Conservation (phyloP, 2,888 invertebrate species). For the Cheilosia soror region DNA sequence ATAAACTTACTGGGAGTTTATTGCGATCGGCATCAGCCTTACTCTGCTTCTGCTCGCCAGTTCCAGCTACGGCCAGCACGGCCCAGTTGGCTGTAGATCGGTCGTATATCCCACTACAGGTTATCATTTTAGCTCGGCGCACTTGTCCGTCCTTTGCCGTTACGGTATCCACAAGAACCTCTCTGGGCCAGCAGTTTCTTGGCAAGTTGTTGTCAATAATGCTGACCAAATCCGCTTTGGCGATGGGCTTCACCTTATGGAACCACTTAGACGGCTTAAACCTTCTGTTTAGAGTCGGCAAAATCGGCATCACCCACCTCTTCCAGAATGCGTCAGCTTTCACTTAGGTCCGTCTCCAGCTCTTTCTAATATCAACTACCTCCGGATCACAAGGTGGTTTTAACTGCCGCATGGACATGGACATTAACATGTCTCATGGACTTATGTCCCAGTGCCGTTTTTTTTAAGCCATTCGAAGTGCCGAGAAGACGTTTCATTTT, state of each 20-base stretch:
- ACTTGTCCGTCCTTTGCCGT: conserved; percentile 14
- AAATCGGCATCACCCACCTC: too few relatives aligned
- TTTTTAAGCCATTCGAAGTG: conserved; percentile 44
- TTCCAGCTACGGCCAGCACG: not conserved
- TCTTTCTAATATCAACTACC: not conserved
- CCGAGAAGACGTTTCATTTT: too few relatives aligned
- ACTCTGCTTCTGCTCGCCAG: conserved; percentile 2
- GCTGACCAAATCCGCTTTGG: conserved; percentile 57
- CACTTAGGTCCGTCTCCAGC: conserved; percentile 20
- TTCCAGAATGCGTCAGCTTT: conserved; percentile 36
- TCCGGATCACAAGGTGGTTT: conserved; percentile 7
- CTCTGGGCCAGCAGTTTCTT: conserved; percentile 12
- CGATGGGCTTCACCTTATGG: conserved; percentile 23
- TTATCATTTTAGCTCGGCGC: conserved; percentile 1
- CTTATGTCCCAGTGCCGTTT: too few relatives aligned
- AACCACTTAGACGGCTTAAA: conserved; percentile 75
- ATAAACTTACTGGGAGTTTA: too few relatives aligned
- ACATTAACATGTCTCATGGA: too few relatives aligned
- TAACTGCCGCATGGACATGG: too few relatives aligned
- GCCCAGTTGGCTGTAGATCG: conserved; percentile 9
- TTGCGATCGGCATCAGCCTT: conserved; percentile 5
- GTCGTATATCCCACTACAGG: not conserved
- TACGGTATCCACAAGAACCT: not conserved
- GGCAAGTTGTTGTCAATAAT: conserved; percentile 15
- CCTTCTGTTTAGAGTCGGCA: conserved; percentile 67